These are phyloP conservation scores for Rhyzopertha dominica DNA, from an alignment of 1,140 invertebrate species.

Conservation along the genomic window DNA sequence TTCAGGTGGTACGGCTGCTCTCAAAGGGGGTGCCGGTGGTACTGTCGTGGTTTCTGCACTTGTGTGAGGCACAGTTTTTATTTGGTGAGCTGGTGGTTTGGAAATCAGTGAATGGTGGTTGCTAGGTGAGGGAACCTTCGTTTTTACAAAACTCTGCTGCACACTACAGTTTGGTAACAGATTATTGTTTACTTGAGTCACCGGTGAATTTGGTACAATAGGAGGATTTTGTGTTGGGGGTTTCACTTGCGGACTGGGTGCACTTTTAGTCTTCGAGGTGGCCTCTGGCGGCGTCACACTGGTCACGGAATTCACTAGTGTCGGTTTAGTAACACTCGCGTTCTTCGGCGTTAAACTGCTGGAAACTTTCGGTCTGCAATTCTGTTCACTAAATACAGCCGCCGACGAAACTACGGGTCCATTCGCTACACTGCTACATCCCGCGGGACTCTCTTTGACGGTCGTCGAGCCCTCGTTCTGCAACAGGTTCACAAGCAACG, in stretches of 20 bases:
- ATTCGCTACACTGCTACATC: not conserved
- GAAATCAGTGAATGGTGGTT: no score
- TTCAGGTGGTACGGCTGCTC: constrained; percentile 49
- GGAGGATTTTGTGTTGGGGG: no score
- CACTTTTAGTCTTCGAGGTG: no score
- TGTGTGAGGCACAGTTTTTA: not conserved
- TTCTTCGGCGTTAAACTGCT: no score
- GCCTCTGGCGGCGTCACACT: no score
- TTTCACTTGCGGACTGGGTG: no score
- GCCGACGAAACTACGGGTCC: not conserved
- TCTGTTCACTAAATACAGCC: no score
- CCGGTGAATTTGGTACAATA: no score
- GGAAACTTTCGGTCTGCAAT: no score
- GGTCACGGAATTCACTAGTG: no score
- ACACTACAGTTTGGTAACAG: constrained; percentile 1
- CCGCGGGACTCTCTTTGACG: constrained; percentile 23
- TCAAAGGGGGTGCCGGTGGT: constrained; percentile 56
- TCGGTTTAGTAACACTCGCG: no score
- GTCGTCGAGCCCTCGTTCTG: constrained; percentile 82
- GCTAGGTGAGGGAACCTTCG: no score
- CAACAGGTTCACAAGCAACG: constrained; percentile 84
- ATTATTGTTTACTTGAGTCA: not conserved
- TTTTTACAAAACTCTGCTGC: not conserved
- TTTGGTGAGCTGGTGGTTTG: not conserved
- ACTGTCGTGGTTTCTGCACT: constrained; percentile 52